Base-by-base conservation (phyloP, 2,113 vertebrate genomes). In the Lophochroa leadbeateri region DNA sequence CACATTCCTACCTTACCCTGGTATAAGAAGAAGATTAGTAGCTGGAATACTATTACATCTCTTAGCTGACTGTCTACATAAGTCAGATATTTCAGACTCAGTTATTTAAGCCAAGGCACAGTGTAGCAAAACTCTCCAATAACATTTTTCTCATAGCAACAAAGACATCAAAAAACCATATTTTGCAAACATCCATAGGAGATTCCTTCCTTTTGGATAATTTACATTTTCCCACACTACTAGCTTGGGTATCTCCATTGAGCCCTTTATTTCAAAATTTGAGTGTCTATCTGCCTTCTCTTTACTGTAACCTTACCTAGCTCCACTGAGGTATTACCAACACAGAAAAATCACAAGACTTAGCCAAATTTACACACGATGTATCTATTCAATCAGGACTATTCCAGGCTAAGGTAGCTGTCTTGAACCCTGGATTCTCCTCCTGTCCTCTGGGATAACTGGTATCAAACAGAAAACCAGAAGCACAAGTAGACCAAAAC, bases 91-190 rank as follows among this genome's bases (percentile, higher is more conserved):
- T 97, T 93, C 12, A 65, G 79, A 65, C 43, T 37, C 4, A 6
- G 43, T 58, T 89, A 17, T 47, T 84, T 68, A 78, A 92, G 77
- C 91, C 52, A 20, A 64, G 61, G 77, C 31, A 53, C 72, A 58
- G 9, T 7, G 20, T 28, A 31, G 72, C 49, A 67, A 92, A 91
- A 44, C 57, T 65, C 60, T 84, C 44, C 2, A 0, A 7, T n/a
- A 67, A 58, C 67, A 21, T 91, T 95, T 87, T 88, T 91, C 60
- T 87, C 89, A 64, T 55, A 74, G 84, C 72, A 94, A 94, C 67
- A 77, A 71, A 76, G 67, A n/a, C 44, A 41, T 64, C n/a, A 78
- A 58, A 91, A 61, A 82, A 82, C 24, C 9, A 3, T 2, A 35
- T 46, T 88, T 79, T 74, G 13, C 65, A 44, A 69, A 39, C 14